phyloP scores from a whole-genome alignment of 2,113 vertebrate genomes.

The Porphyrio hochstetteri region DNA sequence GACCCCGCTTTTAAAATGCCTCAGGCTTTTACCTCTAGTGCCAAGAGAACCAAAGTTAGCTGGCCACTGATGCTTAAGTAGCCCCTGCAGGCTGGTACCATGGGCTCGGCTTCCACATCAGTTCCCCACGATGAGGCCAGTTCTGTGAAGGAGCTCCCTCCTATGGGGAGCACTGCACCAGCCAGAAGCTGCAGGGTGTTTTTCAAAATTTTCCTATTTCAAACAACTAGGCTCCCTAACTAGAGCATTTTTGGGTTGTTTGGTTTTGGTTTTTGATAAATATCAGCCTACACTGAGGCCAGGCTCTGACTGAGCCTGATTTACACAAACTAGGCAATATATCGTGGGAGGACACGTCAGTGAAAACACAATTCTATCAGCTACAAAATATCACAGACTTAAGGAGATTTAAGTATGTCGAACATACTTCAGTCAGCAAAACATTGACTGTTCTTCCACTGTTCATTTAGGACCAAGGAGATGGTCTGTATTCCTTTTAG shows the following conservation, averaged over 20 bases:
- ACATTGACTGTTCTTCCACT: not conserved
- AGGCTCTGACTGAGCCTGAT: not conserved
- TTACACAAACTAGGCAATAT: not conserved
- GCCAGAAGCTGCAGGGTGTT: not conserved
- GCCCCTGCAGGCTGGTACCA: not conserved
- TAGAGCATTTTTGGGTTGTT: not conserved
- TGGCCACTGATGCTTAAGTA: not conserved
- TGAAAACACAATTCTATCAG: not conserved
- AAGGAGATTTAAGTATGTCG: not conserved
- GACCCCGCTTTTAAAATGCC: not conserved
- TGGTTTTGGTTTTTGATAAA: not conserved
- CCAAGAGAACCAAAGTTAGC: not conserved
- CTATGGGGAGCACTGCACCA: not conserved
- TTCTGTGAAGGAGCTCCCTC: not conserved
- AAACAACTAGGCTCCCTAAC: not conserved
- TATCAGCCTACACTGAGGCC: not conserved
- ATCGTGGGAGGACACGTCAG: not conserved
- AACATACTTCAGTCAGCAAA: not conserved
- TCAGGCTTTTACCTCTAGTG: not conserved
- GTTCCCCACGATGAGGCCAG: not conserved
- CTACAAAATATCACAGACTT: not conserved
- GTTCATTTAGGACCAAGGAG: not conserved
- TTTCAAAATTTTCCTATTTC: not conserved
- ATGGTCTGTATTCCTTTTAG: not conserved
- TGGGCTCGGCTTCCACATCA: not conserved